phyloP scores from a whole-genome alignment of 2,797 vertebrate species.

The Enteromius anoplus region DNA sequence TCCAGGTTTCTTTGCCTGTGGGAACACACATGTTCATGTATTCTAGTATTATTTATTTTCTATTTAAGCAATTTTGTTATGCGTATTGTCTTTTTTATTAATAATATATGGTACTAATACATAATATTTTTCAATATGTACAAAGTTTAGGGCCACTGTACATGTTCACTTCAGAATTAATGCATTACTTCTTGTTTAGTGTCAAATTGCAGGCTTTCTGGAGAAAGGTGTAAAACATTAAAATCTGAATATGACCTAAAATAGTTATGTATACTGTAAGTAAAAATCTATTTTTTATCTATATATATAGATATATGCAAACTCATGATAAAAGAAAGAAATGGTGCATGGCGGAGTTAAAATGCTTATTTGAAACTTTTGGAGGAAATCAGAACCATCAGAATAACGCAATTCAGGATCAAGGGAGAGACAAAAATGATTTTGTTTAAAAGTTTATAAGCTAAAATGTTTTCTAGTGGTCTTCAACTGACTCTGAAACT shows the following conservation, averaged over 20 bases:
- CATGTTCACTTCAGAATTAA: neutral
- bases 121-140: neutral
- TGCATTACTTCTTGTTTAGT: neutral
- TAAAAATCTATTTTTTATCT: neutral
- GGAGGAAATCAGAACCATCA: neutral
- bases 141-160: neutral
- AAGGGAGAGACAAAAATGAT: neutral
- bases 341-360: neutral
- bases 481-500: neutral
- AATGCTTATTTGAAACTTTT: neutral
- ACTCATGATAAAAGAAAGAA: neutral
- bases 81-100: neutral
- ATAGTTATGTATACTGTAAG: neutral
- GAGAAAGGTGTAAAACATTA: neutral
- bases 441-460: neutral
- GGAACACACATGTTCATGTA: neutral
- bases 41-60: neutral
- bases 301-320: neutral
- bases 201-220: neutral
- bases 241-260: neutral
- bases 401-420: neutral
- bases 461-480: neutral
- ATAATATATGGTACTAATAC: neutral
- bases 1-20: neutral
- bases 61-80: neutral